These are phyloP conservation scores for Cheiracanthium punctorium DNA, from an alignment of 2,888 invertebrate species.

Conservation along the genomic window DNA sequence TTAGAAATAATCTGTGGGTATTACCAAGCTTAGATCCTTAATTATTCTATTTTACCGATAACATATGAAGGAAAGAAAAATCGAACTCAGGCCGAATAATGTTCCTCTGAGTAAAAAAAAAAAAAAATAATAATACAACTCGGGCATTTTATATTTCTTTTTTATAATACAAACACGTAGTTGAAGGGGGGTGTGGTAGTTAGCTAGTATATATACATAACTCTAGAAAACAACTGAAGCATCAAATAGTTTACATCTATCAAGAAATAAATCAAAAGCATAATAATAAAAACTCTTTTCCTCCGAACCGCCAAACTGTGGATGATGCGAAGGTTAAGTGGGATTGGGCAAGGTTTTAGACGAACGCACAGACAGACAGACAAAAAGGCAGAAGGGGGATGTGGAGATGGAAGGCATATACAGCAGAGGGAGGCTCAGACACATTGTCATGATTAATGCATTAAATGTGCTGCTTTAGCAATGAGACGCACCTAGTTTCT, in stretches of 20 bases:
- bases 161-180: slow-evolving; percentile 47
- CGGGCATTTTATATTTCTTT: slow-evolving; percentile 31
- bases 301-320: slow-evolving; percentile 8
- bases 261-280: slow-evolving; percentile 62
- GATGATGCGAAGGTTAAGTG: slow-evolving; percentile 57
- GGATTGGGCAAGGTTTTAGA: slow-evolving; percentile 46
- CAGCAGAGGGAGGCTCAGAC: slow-evolving; percentile 55
- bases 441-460: slow-evolving; percentile 67
- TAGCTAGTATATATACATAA: slow-evolving; percentile 55
- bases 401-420: slow-evolving; percentile 33
- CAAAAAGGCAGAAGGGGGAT: slow-evolving; percentile 39
- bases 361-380: slow-evolving; percentile 28
- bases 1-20: not conserved
- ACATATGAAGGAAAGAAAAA: slow-evolving; percentile 27
- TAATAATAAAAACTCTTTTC: slow-evolving; percentile 27
- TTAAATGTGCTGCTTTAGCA: slow-evolving; percentile 64
- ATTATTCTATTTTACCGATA: slow-evolving; percentile 52
- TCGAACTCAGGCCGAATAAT: slow-evolving; percentile 10
- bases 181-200: slow-evolving; percentile 53
- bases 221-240: slow-evolving; percentile 51
- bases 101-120: slow-evolving; percentile 42
- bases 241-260: slow-evolving; percentile 58
- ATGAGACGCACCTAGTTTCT: slow-evolving; percentile 68
- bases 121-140: too few relatives aligned
- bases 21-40: slow-evolving; percentile 27